A percentile compares a stretch with the other conserved stretches of the same genome.
Evolutionary conservation across 2,113 vertebrate species (phyloP).

Genomic region (Ondatra zibethicus): DNA sequence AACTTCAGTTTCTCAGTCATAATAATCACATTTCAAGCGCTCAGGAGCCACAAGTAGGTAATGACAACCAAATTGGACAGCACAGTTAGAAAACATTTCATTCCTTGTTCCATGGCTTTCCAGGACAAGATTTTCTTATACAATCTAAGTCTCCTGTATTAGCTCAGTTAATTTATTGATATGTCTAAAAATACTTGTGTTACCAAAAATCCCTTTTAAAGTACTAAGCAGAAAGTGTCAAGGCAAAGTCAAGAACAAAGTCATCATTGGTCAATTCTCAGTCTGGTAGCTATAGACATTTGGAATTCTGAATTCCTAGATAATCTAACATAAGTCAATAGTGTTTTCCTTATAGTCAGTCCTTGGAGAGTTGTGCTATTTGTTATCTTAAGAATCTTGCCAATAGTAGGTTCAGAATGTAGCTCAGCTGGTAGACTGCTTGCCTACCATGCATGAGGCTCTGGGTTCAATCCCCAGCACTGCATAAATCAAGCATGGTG

Average conservation of each 20-base stretch:
- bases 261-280: neutral
- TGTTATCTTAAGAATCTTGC: neutral
- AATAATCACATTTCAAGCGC: neutral
- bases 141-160: neutral
- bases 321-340: neutral
- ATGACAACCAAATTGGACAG: neutral
- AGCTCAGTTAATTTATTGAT: neutral
- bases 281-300: neutral
- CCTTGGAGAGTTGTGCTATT: neutral
- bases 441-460: neutral
- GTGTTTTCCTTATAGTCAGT: neutral
- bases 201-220: neutral
- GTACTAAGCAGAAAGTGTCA: neutral
- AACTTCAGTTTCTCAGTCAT: neutral
- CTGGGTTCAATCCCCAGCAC: neutral
- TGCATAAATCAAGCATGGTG: neutral
- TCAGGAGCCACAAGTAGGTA: neutral
- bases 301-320: neutral
- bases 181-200: neutral
- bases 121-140: neutral
- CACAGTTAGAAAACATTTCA: neutral
- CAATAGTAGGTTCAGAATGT: neutral
- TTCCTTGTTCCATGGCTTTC: constrained; percentile 3
- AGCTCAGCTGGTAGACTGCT: neutral
- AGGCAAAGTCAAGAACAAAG: neutral